Conservation (phyloP, 2,113 vertebrate species). For the Centropus unirufus region DNA sequence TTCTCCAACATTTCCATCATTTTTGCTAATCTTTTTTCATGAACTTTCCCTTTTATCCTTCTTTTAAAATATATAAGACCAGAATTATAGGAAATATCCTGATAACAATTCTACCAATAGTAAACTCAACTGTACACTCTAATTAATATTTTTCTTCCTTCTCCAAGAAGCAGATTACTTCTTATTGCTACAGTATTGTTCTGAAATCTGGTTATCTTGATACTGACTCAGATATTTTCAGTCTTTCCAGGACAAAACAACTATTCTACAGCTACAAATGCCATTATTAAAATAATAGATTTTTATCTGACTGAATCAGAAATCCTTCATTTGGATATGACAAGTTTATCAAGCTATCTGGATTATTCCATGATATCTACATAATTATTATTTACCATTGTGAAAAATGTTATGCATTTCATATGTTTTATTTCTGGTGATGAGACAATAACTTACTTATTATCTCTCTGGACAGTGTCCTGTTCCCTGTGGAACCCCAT, state of each 20-base stretch:
- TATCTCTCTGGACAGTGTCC: neutral
- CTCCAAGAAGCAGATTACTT: neutral
- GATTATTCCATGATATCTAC: neutral
- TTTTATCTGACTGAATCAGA: neutral
- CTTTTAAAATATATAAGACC: neutral
- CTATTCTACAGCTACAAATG: neutral
- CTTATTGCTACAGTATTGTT: neutral
- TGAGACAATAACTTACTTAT: neutral
- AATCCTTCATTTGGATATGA: neutral
- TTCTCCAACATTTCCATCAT: neutral
- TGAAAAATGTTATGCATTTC: neutral
- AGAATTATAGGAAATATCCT: neutral
- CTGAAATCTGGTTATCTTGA: neutral
- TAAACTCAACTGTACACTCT: neutral
- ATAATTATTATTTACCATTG: neutral
- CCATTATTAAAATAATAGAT: neutral
- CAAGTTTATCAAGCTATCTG: neutral
- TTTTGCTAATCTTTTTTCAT: neutral
- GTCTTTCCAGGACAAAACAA: neutral
- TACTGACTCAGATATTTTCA: neutral
- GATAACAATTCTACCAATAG: neutral
- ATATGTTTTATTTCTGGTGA: neutral
- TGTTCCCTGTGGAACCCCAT: neutral
- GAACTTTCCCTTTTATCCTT: neutral
- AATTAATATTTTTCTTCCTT: neutral